A percentile compares a stretch with the other conserved stretches of the same genome.
phyloP scores from a whole-genome alignment of 2,888 invertebrate species.

The Dynastes hyllus region DNA sequence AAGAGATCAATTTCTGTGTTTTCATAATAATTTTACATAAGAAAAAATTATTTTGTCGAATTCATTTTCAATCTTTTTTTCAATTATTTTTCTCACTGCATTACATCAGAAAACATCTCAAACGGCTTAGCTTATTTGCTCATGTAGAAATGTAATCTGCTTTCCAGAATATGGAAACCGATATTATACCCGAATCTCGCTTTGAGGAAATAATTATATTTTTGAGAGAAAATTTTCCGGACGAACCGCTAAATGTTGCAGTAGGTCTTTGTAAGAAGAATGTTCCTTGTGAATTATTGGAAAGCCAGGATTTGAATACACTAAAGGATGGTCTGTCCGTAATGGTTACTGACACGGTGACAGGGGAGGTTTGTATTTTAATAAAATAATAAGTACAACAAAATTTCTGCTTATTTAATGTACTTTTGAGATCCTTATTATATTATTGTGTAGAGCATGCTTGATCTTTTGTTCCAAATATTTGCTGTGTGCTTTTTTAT shows the following conservation, averaged over 20 bases:
- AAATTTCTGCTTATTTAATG: no score
- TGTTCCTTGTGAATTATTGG: slow-evolving; percentile 81
- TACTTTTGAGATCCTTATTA: no score
- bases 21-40: no score
- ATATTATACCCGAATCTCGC: slow-evolving; percentile 71
- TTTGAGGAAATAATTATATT: slow-evolving; percentile 81
- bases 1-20: no score
- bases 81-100: no score
- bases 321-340: slow-evolving; percentile 83
- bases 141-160: not conserved
- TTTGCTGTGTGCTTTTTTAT: no score
- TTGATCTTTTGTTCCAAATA: no score
- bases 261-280: slow-evolving; percentile 83
- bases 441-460: no score
- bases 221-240: slow-evolving; percentile 83
- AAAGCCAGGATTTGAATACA: slow-evolving; percentile 82
- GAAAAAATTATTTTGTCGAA: no score
- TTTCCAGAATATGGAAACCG: slow-evolving; percentile 68
- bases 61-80: no score
- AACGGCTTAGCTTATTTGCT: no score
- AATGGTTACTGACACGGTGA: slow-evolving; percentile 77
- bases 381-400: not conserved
- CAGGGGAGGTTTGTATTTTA: slow-evolving; percentile 75
- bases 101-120: no score
- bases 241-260: slow-evolving; percentile 87